Percentiles rank a stretch among this genome's conserved stretches.
Evolutionary conservation across 1,140 invertebrate species (phyloP).

Genomic region (Cyrtorhinus lividipennis): DNA sequence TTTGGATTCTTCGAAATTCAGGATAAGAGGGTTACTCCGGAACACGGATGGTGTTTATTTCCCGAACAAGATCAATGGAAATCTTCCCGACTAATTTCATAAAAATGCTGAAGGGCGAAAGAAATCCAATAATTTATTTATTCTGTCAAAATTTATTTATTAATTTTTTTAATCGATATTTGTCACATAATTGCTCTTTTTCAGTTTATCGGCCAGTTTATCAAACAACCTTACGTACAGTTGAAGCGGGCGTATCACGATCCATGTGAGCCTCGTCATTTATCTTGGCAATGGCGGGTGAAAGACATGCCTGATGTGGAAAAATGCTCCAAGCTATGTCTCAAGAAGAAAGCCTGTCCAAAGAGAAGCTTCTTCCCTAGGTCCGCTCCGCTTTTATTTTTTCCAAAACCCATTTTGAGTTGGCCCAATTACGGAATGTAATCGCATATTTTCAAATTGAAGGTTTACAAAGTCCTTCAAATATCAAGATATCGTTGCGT

Average conservation of each 20-base stretch:
- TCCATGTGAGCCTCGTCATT: background rate
- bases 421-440: too few species aligned
- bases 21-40: too few species aligned
- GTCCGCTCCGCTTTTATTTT: background rate
- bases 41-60: too few species aligned
- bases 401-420: too few species aligned
- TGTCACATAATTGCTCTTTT: background rate
- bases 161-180: background rate
- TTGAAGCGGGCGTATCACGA: background rate
- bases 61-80: background rate
- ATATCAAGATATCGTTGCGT: background rate
- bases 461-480: background rate
- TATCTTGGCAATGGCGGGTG: slow-evolving; percentile 4
- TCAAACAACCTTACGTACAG: background rate
- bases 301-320: slow-evolving; percentile 9
- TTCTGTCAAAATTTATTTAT: background rate
- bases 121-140: background rate
- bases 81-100: background rate
- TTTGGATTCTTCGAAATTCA: background rate
- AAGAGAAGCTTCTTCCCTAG: slow-evolving; percentile 4
- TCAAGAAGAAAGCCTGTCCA: slow-evolving; percentile 1
- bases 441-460: too few species aligned
- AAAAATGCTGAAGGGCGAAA: too few species aligned
- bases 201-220: background rate
- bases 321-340: background rate